Percentiles rank a stretch among this genome's conserved stretches.
phyloP scores from a whole-genome alignment of 2,797 vertebrate species.

The Phrynocephalus forsythii region DNA sequence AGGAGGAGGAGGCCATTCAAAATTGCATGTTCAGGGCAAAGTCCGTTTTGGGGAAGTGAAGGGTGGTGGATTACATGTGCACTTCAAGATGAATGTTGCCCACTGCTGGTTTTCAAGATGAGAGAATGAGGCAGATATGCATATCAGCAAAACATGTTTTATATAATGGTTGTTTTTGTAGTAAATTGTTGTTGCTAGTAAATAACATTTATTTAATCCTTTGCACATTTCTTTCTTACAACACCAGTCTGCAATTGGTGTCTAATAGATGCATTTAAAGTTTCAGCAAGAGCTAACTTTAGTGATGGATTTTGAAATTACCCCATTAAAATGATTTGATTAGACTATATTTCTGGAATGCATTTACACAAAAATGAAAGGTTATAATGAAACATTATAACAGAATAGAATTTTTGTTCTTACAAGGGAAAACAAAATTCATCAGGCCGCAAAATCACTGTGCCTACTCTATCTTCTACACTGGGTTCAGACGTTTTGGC shows the following conservation, averaged over 20 bases:
- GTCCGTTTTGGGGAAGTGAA: too few species aligned
- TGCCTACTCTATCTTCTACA: neutral
- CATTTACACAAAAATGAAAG: neutral
- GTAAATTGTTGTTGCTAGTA: neutral
- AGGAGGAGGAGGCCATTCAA: too few species aligned
- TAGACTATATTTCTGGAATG: too few species aligned
- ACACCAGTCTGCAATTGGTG: neutral
- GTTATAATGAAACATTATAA: neutral
- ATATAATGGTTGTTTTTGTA: neutral
- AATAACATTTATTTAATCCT: neutral
- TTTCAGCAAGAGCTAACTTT: neutral
- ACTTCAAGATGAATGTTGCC: too few species aligned
- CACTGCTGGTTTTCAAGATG: neutral
- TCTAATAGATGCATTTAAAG: too few species aligned
- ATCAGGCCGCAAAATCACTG: neutral
- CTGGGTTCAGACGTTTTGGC: neutral
- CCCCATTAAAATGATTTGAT: too few species aligned
- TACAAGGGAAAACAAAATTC: neutral
- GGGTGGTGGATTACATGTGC: too few species aligned
- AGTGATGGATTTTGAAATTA: neutral
- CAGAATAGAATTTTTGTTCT: neutral
- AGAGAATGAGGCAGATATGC: neutral
- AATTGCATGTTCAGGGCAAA: too few species aligned
- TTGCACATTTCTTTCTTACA: neutral
- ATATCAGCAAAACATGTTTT: neutral